phyloP scores from a whole-genome alignment of 2,888 invertebrate species.

The Ptychoptera albimana region DNA sequence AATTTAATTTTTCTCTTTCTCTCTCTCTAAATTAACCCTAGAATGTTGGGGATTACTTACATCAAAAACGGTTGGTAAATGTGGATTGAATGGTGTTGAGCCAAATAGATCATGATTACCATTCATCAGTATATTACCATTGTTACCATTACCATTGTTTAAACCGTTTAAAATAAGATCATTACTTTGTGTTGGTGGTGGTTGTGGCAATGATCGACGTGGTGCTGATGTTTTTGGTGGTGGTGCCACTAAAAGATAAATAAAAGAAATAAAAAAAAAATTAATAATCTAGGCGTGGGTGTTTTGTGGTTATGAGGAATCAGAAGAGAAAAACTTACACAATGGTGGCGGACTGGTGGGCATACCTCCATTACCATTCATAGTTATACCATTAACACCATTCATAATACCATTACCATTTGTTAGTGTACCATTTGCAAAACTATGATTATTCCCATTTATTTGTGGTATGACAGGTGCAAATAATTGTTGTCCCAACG shows the following conservation, averaged over 20 bases:
- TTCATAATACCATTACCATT: conserved; percentile 19
- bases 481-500: conserved; percentile 32
- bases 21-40: conserved; percentile 46
- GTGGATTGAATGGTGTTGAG: conserved; percentile 49
- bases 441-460: conserved; percentile 17
- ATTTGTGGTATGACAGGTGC: conserved; percentile 20
- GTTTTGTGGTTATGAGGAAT: conserved; percentile 5
- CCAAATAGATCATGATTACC: conserved; percentile 63
- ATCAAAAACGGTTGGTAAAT: conserved; percentile 25
- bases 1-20: conserved; percentile 76
- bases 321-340: conserved; percentile 36
- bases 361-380: conserved; percentile 4
- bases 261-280: conserved; percentile 4
- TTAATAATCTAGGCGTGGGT: conserved; percentile 1
- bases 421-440: conserved; percentile 5
- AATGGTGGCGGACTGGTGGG: conserved; percentile 44
- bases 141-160: conserved; percentile 24
- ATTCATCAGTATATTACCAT: not conserved
- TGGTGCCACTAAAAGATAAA: conserved; percentile 59
- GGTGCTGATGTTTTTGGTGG: conserved; percentile 65
- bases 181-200: conserved; percentile 11
- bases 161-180: conserved; percentile 16
- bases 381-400: conserved; percentile 16
- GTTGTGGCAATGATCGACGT: conserved; percentile 25
- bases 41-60: conserved; percentile 18